Evolutionary conservation across 2,888 invertebrate genomes (phyloP).

Genomic region (Orthosia cruda): DNA sequence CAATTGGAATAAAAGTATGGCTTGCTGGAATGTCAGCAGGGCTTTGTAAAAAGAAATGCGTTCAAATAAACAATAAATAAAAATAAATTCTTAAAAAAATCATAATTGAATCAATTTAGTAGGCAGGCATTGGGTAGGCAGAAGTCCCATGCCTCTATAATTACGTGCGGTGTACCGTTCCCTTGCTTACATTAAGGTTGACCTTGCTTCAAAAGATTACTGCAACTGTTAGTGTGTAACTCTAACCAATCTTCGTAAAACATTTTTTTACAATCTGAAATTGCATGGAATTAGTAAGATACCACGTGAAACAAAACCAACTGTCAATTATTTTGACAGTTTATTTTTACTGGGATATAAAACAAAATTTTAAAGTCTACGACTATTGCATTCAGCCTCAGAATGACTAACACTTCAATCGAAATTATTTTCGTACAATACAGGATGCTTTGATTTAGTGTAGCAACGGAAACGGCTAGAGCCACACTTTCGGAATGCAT

Average conservation of each 20-base stretch:
- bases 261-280: slow-evolving; percentile 21
- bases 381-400: slow-evolving; percentile 23
- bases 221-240: slow-evolving; percentile 30
- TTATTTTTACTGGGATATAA: neutral
- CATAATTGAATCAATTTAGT: too few relatives aligned
- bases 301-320: neutral
- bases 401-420: slow-evolving; percentile 49
- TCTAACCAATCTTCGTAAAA: neutral
- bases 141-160: slow-evolving; percentile 49
- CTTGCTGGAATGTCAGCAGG: neutral
- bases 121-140: too few relatives aligned
- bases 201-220: slow-evolving; percentile 37
- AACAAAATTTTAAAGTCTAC: slow-evolving; percentile 4
- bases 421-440: slow-evolving; percentile 58
- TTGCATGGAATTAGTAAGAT: neutral
- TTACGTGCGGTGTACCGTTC: slow-evolving; percentile 36
- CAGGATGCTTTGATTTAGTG: slow-evolving; percentile 67
- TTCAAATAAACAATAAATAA: neutral
- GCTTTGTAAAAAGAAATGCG: neutral
- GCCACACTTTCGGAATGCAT: slow-evolving; percentile 54
- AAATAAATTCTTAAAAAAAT: neutral
- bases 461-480: slow-evolving; percentile 58
- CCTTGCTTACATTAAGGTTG: slow-evolving; percentile 31
- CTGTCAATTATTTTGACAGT: slow-evolving; percentile 25
- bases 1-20: neutral